These are phyloP conservation scores for Lutraria lutraria DNA, from an alignment of 2,888 invertebrate genomes.

Conservation along the genomic window DNA sequence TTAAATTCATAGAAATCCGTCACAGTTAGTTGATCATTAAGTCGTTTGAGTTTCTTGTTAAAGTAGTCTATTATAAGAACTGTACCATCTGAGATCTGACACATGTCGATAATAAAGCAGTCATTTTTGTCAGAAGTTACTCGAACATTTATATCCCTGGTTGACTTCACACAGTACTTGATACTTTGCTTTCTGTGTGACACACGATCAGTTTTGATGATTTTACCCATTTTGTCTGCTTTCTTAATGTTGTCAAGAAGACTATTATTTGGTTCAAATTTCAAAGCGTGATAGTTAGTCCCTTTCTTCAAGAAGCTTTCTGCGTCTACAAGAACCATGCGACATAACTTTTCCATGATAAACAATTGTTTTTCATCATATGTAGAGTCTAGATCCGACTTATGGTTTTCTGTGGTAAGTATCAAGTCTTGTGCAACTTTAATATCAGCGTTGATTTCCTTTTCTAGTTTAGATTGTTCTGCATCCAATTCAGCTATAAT, in stretches of 20 bases:
- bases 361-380: neutral
- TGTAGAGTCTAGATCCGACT: neutral
- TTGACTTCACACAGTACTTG: neutral
- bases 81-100: constrained; percentile 13
- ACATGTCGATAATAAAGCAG: neutral
- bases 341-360: neutral
- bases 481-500: neutral
- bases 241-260: neutral
- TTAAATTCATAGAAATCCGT: neutral
- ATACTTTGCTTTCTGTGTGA: neutral
- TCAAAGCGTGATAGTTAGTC: neutral
- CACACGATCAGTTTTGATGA: neutral
- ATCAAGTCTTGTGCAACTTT: neutral
- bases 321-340: neutral
- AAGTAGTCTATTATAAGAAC: neutral
- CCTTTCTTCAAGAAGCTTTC: neutral
- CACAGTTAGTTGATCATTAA: neutral
- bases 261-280: neutral
- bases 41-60: constrained; percentile 22
- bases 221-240: neutral
- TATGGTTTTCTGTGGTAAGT: neutral
- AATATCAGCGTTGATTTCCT: neutral
- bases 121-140: neutral
- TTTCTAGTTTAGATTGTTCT: neutral
- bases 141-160: neutral